Base-by-base conservation (phyloP, 23 tunicate species). In the Clavelina lepadiformis region DNA sequence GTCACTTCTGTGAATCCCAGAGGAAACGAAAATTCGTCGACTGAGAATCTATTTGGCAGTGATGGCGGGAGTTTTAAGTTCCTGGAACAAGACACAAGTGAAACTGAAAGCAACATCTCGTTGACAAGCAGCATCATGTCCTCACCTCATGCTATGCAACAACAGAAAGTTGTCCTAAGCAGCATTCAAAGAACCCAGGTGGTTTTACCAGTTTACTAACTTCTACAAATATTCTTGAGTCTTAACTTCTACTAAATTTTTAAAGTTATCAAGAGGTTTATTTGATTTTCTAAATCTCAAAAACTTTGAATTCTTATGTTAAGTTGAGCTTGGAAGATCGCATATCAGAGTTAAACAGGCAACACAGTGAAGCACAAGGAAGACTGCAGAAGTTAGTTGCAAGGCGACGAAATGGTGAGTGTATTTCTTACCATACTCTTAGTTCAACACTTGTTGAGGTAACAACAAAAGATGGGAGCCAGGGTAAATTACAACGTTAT, bases 281-380 rank as follows among this genome's bases (percentile, higher is more conserved):
- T 41, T 41, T 11, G 11, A 15, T 41, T 41, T 41, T 41, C 49
- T 11, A 11, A 41, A 41, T 15, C 49, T 41, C 15, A 11, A 41
- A 11, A 15, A 15, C 49, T 41, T 15, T 15, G 11, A 15, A 21
- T 7, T 13, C 7, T 13, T 54, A 54, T 21, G 5, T 7, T 7
- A 11, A 86, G 95, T 41, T 72, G 53, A 78, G 77, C 58, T 69
- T 89, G 18, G 97, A 89, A 69, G 97, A 89, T 37, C 53, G 97
- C 29, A 89, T 89, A 29, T 47, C 83, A 21, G 89, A 89, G 30
- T 35, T 89, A 0, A 89, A 81, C 71, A 63, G 69, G 33, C 97
- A 89, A 35, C 97, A 89, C 64, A 58, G 67, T 29, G 82, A 89
- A 45, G 97, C 97, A 21, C 89, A 89, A 75, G 56, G 52, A 18